Evolutionary conservation across 2,797 vertebrate species (phyloP).

Genomic region (Iguana delicatissima): DNA sequence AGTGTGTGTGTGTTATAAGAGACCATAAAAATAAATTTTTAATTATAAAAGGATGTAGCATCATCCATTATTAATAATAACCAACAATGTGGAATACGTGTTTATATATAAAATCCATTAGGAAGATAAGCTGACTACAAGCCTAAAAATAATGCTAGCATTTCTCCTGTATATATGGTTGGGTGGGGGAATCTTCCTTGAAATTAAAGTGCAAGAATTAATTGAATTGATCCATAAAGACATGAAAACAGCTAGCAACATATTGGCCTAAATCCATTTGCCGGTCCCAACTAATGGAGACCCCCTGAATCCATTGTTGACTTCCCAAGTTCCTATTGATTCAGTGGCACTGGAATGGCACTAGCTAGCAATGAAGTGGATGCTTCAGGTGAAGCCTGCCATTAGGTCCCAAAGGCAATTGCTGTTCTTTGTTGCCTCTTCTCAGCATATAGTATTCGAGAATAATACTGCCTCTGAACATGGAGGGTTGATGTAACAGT

Average conservation of each 20-base stretch:
- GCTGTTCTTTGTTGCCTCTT: not conserved
- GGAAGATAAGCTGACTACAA: conserved; percentile 73
- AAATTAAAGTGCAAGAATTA: conserved; percentile 49
- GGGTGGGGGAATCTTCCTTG: conserved; percentile 61
- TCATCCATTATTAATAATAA: conserved; percentile 83
- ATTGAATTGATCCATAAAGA: conserved; percentile 2
- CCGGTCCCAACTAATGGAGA: too few species aligned
- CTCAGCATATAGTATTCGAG: not conserved
- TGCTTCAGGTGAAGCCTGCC: too few species aligned
- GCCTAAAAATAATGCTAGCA: conserved; percentile 61
- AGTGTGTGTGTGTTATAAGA: conserved; percentile 78
- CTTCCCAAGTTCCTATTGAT: too few species aligned
- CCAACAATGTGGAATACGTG: conserved; percentile 78
- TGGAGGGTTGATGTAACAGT: not conserved
- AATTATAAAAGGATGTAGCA: conserved; percentile 81
- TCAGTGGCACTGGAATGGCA: too few species aligned
- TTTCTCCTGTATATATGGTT: not conserved
- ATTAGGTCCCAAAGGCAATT: too few species aligned
- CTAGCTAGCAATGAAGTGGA: too few species aligned
- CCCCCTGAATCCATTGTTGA: too few species aligned
- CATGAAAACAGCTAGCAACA: not conserved
- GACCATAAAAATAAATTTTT: conserved; percentile 84
- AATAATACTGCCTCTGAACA: not conserved
- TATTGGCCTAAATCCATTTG: too few species aligned
- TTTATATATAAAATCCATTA: conserved; percentile 81